phyloP scores from a whole-genome alignment of 2,888 invertebrate species.

The Ormyrus nitidulus region DNA sequence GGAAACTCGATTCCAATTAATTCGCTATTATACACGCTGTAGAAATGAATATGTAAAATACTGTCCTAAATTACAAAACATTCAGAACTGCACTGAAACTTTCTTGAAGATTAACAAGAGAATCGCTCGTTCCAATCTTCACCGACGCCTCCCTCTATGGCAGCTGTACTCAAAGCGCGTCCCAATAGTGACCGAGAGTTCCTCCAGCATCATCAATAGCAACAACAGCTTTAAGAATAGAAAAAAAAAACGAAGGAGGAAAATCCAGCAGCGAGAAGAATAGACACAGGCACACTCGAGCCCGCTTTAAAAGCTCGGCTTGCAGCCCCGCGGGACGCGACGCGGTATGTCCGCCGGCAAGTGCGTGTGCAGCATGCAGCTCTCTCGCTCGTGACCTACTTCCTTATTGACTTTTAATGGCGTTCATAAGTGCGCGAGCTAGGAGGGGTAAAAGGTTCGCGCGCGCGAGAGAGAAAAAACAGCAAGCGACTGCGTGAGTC shows the following conservation, averaged over 20 bases:
- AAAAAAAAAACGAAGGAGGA: not conserved
- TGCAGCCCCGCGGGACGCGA: not conserved
- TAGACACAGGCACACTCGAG: not conserved
- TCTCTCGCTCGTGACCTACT: constrained; percentile 48
- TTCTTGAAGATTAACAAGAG: too few relatives aligned
- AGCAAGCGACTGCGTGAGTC: not conserved
- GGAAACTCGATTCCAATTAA: too few relatives aligned
- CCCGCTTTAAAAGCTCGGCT: not conserved
- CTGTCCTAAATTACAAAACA: too few relatives aligned
- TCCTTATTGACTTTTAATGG: constrained; percentile 57
- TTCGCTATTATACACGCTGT: too few relatives aligned
- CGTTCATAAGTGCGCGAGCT: not conserved
- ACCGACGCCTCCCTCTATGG: too few relatives aligned
- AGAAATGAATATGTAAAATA: too few relatives aligned
- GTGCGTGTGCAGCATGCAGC: constrained; percentile 10
- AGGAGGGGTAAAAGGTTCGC: not conserved
- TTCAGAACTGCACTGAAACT: too few relatives aligned
- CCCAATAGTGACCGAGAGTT: not conserved
- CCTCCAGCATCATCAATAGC: not conserved
- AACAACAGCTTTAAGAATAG: too few relatives aligned
- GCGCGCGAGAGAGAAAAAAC: not conserved
- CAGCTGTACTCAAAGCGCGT: not conserved
- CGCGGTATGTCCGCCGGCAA: not conserved
- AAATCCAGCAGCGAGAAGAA: not conserved
- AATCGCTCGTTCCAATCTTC: too few relatives aligned